Base-by-base conservation (phyloP, 2,888 invertebrate genomes). In the Heterodera filipjevi region DNA sequence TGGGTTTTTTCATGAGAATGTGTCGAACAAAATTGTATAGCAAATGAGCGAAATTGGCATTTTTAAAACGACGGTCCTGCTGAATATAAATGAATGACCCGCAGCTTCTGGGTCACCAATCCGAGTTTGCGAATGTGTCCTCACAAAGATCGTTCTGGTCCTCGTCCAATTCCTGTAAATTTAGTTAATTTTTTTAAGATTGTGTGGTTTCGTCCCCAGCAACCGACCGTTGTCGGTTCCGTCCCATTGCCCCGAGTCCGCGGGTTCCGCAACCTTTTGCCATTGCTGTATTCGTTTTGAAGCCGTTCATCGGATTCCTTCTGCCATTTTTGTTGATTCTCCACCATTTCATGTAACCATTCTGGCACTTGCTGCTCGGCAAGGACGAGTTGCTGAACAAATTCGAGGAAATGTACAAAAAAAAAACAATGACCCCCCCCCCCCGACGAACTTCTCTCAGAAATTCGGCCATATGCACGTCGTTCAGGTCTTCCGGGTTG, bases 341-440 rank as follows among this genome's bases (percentile, higher is more conserved):
- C 39, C 32, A 78, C 66, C 33, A 75, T 12, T 35, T 64, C 75
- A 19, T 30, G 22, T 35, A 75, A 33, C 39, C 39, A 75, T 3
- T 30, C 32, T 19, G 75, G 75, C 27, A 59, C 64, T 6, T 16
- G 19, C n/a, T 75, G 75, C 22, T 75, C 6, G 39, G 35, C 44
- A 3, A n/a, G 35, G 35, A 32, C 33, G 46, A 75, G 75, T 64
- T 75, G 75, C 75, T 75, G 46, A 32, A 75, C 19, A 49, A 64
- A 64, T 12, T 19, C 49, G 10, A 72, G 2, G 22, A 72, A 71
- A 71, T 30, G 64, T 2, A 2, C 2, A 19, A 10, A 5, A 22
- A 46, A 46, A 2, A 19, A 75, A 6, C 6, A 49, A 3, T 19
- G 3, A 3, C 1, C 49, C 49, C 49, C 49, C 14, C 16, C 14